Percentiles rank a stretch among this genome's conserved stretches.
Evolutionary conservation across 2,888 invertebrate genomes (phyloP).

Genomic region (Ophioninae sp.): DNA sequence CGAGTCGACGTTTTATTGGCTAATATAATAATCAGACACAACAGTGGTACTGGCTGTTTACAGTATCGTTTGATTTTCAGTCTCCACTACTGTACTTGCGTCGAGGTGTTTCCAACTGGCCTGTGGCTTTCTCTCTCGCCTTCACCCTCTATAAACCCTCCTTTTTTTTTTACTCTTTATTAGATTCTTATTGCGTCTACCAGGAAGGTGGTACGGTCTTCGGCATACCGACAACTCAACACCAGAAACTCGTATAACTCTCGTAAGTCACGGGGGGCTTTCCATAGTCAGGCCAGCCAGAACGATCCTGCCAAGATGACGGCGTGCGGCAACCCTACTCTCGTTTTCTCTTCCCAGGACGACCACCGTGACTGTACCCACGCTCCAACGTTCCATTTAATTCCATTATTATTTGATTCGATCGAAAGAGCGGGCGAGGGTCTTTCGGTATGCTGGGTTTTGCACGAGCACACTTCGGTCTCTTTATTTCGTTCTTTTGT

Average conservation of each 20-base stretch:
- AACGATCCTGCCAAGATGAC: conserved; percentile 40
- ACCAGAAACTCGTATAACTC: conserved; percentile 62
- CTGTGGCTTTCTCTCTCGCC: conserved; percentile 17
- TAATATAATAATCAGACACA: conserved; percentile 59
- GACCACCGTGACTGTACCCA: conserved; percentile 60
- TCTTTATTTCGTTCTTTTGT: too few species aligned
- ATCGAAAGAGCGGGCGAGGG: conserved; percentile 38
- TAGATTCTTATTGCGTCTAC: conserved; percentile 63
- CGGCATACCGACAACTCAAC: conserved; percentile 63
- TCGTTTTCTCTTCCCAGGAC: conserved; percentile 4
- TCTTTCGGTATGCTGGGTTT: conserved; percentile 2
- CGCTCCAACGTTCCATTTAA: conserved; percentile 49
- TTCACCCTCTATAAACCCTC: background rate
- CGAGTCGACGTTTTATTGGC: conserved; percentile 26
- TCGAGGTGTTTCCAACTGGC: conserved; percentile 37
- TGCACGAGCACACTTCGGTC: conserved; percentile 4
- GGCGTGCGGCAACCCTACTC: conserved; percentile 19
- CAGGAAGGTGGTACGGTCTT: conserved; percentile 28
- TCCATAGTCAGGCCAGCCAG: conserved; percentile 33
- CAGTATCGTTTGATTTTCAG: conserved; percentile 29
- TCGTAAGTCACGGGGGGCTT: conserved; percentile 56
- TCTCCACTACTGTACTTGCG: conserved; percentile 39
- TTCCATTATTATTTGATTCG: conserved; percentile 63
- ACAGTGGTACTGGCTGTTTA: conserved; percentile 37
- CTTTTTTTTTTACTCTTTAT: conserved; percentile 48